Evolutionary conservation across 2,888 invertebrate genomes (phyloP).

Genomic region (Anoncus sp.): DNA sequence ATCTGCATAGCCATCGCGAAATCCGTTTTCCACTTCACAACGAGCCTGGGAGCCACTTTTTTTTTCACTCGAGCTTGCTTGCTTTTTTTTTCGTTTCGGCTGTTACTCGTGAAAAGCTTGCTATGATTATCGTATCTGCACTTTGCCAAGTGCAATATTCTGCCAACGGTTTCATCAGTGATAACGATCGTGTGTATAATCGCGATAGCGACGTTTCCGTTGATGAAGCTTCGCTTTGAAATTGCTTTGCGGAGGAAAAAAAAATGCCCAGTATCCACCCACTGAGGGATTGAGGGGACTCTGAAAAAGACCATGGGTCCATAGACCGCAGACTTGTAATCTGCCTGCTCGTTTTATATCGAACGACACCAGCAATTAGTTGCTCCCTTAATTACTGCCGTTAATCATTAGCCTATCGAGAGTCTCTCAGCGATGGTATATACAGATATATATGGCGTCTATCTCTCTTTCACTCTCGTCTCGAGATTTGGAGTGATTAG

Average conservation of each 20-base stretch:
- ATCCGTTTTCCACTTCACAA: constrained; percentile 38
- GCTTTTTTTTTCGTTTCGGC: constrained; percentile 4
- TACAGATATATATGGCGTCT: background rate
- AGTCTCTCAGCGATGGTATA: constrained; percentile 2
- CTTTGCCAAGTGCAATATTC: background rate
- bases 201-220: constrained; percentile 4
- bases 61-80: constrained; percentile 15
- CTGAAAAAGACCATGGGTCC: constrained; percentile 11
- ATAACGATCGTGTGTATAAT: constrained; percentile 39
- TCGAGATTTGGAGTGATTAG: constrained; percentile 7
- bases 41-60: constrained; percentile 27
- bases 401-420: constrained; percentile 15
- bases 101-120: constrained; percentile 35
- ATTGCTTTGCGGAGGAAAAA: background rate
- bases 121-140: constrained; percentile 29
- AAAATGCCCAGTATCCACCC: background rate
- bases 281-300: no score
- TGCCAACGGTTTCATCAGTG: constrained; percentile 3
- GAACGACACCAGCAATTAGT: constrained; percentile 42
- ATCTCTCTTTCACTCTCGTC: no score
- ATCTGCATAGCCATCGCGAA: constrained; percentile 45
- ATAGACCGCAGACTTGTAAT: background rate
- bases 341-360: constrained; percentile 24
- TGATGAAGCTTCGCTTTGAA: constrained; percentile 14
- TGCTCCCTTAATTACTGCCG: constrained; percentile 28